phyloP scores from a whole-genome alignment of 2,888 invertebrate genomes.

The Therioaphis trifolii region DNA sequence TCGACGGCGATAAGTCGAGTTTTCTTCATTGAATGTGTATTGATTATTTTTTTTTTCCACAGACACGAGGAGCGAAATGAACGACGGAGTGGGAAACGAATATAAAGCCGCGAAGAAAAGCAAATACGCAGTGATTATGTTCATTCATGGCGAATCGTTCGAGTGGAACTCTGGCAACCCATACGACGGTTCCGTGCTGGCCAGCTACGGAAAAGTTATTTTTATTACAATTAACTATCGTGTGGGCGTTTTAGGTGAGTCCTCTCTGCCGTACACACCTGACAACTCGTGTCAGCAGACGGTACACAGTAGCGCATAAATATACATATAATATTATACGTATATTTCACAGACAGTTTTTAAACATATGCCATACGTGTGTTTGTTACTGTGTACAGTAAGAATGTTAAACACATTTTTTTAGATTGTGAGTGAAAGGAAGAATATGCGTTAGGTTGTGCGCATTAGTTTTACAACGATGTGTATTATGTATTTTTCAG shows the following conservation, averaged over 20 bases:
- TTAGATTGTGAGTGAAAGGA: no score
- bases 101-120: conserved; percentile 66
- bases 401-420: no score
- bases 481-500: no score
- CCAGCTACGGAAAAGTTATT: conserved; percentile 90
- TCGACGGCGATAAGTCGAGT: no score
- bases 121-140: conserved; percentile 87
- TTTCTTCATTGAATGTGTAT: no score
- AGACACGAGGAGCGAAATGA: conserved; percentile 49
- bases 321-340: not conserved
- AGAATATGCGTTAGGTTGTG: no score
- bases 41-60: no score
- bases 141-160: conserved; percentile 94
- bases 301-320: not conserved
- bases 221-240: conserved; percentile 88
- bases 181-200: conserved; percentile 93
- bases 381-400: not conserved
- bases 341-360: no score
- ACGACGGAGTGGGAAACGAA: not conserved
- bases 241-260: conserved; percentile 83
- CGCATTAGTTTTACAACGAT: no score
- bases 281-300: not conserved
- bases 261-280: not conserved
- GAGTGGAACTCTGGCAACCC: conserved; percentile 98
- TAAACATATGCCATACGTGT: no score